phyloP scores from a whole-genome alignment of 2,888 invertebrate species.

The Hydriomena furcata region DNA sequence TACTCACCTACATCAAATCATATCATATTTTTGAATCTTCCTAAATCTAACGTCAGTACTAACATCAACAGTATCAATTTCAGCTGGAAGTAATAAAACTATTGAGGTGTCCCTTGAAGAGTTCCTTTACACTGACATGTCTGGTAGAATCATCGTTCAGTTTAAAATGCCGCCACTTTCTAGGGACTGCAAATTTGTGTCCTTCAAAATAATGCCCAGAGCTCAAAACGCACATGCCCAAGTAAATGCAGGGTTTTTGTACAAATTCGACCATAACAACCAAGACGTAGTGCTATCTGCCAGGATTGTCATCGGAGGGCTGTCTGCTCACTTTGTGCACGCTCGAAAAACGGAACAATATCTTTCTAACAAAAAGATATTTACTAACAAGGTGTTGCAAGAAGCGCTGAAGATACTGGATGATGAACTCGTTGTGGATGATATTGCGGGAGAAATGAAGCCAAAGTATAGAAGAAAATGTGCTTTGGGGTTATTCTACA shows the following conservation, averaged over 20 bases:
- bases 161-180: slow-evolving; percentile 61
- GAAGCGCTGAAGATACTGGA: slow-evolving; percentile 80
- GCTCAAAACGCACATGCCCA: slow-evolving; percentile 89
- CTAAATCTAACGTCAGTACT: too few species aligned
- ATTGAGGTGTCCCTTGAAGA: slow-evolving; percentile 54
- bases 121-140: slow-evolving; percentile 60
- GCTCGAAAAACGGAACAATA: slow-evolving; percentile 84
- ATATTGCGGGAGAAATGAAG: slow-evolving; percentile 81
- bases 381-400: slow-evolving; percentile 73
- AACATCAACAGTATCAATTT: too few species aligned
- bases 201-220: slow-evolving; percentile 84
- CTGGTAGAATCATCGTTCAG: slow-evolving; percentile 51
- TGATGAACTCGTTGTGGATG: slow-evolving; percentile 71
- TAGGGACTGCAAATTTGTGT: slow-evolving; percentile 48
- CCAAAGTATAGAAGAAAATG: slow-evolving; percentile 84
- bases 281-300: slow-evolving; percentile 65
- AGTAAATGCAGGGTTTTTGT: slow-evolving; percentile 89
- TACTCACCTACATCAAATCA: too few species aligned
- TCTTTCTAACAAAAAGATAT: slow-evolving; percentile 58
- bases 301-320: slow-evolving; percentile 84
- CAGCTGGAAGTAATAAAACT: slow-evolving; percentile 39
- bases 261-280: slow-evolving; percentile 71
- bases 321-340: slow-evolving; percentile 79
- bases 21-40: too few species aligned
- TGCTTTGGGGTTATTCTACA: slow-evolving; percentile 86